These are phyloP conservation scores for Germaria angustata DNA, from an alignment of 2,888 invertebrate species.

Conservation along the genomic window DNA sequence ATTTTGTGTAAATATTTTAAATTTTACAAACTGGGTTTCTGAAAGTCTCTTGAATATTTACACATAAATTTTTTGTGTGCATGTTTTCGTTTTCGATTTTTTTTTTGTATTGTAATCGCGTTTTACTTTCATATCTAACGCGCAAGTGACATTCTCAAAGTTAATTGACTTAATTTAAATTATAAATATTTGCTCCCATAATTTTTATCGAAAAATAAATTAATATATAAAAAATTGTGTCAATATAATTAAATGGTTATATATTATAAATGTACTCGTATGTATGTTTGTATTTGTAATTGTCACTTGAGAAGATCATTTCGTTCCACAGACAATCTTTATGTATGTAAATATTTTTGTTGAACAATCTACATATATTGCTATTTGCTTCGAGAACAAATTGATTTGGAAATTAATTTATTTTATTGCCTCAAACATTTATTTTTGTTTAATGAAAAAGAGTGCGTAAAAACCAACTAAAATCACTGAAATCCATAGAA, in stretches of 20 bases:
- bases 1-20: constrained; percentile 51
- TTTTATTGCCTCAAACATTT: not conserved
- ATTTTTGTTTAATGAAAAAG: not conserved
- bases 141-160: constrained; percentile 22
- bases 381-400: constrained; percentile 2
- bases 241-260: constrained; percentile 35
- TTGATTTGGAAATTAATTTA: not conserved
- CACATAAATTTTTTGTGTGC: too few relatives aligned
- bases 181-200: constrained; percentile 56
- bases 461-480: not conserved
- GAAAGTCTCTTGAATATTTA: not conserved
- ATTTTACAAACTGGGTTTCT: constrained; percentile 30
- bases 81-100: constrained; percentile 17
- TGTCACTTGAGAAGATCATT: not conserved
- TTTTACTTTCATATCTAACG: not conserved
- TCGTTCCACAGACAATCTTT: not conserved
- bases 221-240: not conserved
- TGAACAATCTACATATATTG: constrained; percentile 28
- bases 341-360: not conserved
- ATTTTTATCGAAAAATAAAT: constrained; percentile 19
- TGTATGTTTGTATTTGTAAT: too few relatives aligned
- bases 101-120: not conserved
- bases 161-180: constrained; percentile 45
- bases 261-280: too few relatives aligned
- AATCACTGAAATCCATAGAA: too few relatives aligned